phyloP scores from a whole-genome alignment of 1,140 invertebrate species.

The Neuroterus valhalla region DNA sequence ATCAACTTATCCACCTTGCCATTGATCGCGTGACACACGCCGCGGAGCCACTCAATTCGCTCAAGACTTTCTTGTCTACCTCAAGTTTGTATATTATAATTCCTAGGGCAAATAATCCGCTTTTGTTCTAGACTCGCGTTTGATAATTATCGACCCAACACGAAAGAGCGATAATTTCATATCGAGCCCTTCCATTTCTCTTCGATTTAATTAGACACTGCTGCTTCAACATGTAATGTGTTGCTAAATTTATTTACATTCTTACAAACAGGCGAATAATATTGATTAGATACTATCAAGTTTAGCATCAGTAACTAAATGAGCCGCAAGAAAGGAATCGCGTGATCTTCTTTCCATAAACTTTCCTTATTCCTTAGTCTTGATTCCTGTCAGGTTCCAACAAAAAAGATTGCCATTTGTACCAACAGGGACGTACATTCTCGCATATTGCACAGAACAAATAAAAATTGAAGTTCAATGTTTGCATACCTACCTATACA shows the following conservation, averaged over 20 bases:
- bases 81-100: conserved; percentile 21
- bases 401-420: neutral
- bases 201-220: conserved; percentile 13
- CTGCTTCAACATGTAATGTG: neutral
- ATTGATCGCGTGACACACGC: conserved; percentile 25
- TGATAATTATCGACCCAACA: conserved; percentile 1
- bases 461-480: neutral
- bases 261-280: too few relatives aligned
- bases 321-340: too few relatives aligned
- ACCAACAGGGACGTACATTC: neutral
- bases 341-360: too few relatives aligned
- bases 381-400: too few relatives aligned
- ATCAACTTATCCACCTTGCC: conserved; percentile 27
- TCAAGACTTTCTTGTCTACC: conserved; percentile 1
- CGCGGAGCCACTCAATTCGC: conserved; percentile 1
- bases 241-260: too few relatives aligned
- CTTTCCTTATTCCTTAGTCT: too few relatives aligned
- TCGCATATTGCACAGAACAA: neutral
- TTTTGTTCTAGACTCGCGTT: conserved; percentile 4
- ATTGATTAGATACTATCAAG: too few relatives aligned
- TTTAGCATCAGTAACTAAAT: too few relatives aligned
- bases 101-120: conserved; percentile 2
- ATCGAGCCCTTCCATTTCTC: conserved; percentile 13
- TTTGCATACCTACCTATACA: neutral
- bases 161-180: conserved; percentile 10